Evolutionary conservation across 2,113 vertebrate genomes (phyloP), one percentile per base, ranked within the genome.

Genomic region (Eptesicus fuscus): DNA sequence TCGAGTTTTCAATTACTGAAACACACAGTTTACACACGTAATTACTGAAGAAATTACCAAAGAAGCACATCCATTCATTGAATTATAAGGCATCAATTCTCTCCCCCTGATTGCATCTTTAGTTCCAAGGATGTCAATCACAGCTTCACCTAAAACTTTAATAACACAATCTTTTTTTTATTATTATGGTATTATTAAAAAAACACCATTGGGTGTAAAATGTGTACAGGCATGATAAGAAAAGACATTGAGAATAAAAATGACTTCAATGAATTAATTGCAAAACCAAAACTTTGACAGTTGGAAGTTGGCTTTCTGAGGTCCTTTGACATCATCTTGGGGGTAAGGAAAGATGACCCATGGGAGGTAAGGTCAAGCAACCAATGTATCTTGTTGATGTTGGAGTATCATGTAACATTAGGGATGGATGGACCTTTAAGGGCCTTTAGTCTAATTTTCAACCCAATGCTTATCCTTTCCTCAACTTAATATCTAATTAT

Each of bases 1-100:
- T 95, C 71, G 76, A 94, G 95, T 98, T 98, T 98, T 97, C 97
- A 98, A 95, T 98, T 98, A 98, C 94, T 97, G 97, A 94, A 98
- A 97, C 98, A 94, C 96, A 97, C 61, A 95, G 93, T 98, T 97
- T 96, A 95, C 96, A 95, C 90, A 97, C 97, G 96, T 96, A 97
- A 98, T 98, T 97, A 95, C 93, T 56, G 85, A 86, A 96, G 90
- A 97, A 97, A 97, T 98, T 95, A 96, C 91, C 74, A 70, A 44
- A 84, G 96, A 96, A 97, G 92, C 92, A 83, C 95, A 97, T 97
- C 88, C 84, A 97, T 97, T 98, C 97, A 77, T 86, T 97, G 97
- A 98, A 97, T 98, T 97, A 97, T 76, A 97, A 97, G 96, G 93
- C 94, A 95, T 84, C 96, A 96, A 96, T 96, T 97, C 92, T 96